Evolutionary conservation across 2,888 invertebrate genomes (phyloP).

Genomic region (Tanypteryx hageni): DNA sequence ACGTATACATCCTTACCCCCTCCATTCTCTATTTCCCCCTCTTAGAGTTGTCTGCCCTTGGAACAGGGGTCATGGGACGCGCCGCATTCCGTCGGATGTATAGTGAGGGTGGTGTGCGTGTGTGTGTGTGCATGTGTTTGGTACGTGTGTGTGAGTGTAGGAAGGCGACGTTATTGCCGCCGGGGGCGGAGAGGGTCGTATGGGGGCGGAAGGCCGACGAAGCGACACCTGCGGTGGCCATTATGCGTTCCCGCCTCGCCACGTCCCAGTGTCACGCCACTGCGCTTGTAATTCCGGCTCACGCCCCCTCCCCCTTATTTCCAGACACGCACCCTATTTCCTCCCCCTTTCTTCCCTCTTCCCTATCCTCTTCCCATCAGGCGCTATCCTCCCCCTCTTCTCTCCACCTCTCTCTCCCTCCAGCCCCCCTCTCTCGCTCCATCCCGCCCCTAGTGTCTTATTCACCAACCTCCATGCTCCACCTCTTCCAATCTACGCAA

Average conservation of each 20-base stretch:
- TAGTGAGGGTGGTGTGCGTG: not conserved
- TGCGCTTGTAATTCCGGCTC: too few relatives aligned
- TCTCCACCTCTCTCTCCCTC: not conserved
- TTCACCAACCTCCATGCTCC: not conserved
- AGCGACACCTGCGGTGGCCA: constrained; percentile 39
- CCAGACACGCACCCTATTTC: too few relatives aligned
- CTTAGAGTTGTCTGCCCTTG: too few relatives aligned
- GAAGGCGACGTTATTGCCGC: not conserved
- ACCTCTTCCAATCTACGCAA: not conserved
- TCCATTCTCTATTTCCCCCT: too few relatives aligned
- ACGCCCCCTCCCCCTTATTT: too few relatives aligned
- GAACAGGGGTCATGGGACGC: too few relatives aligned
- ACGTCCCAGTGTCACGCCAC: too few relatives aligned
- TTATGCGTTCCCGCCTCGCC: too few relatives aligned
- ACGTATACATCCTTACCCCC: too few relatives aligned
- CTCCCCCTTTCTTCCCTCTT: too few relatives aligned
- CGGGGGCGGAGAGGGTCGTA: not conserved
- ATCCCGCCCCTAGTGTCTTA: not conserved
- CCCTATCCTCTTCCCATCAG: too few relatives aligned
- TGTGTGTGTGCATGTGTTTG: not conserved
- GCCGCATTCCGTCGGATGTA: too few relatives aligned
- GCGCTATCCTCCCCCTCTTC: not conserved
- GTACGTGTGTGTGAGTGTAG: not conserved
- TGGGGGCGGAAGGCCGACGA: not conserved
- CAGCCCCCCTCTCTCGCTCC: not conserved